A percentile compares a stretch with the other conserved stretches of the same genome.
phyloP scores from a whole-genome alignment of 2,888 invertebrate genomes.

The Myopa testacea region DNA sequence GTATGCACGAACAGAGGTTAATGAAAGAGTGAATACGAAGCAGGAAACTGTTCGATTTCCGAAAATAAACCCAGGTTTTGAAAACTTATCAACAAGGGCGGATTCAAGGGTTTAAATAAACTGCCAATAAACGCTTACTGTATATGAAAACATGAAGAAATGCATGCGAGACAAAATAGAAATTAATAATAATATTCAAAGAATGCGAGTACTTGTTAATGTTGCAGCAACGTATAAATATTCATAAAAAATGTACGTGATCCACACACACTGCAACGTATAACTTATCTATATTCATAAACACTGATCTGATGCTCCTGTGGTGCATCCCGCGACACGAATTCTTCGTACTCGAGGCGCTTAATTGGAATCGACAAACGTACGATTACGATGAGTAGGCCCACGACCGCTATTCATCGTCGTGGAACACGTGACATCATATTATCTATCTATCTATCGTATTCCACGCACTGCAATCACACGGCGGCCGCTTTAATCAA shows the following conservation, averaged over 20 bases:
- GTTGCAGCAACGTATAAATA: too few relatives aligned
- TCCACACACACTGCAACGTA: too few relatives aligned
- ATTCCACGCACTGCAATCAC: conserved; percentile 30
- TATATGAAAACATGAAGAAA: too few relatives aligned
- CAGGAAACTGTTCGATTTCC: conserved; percentile 55
- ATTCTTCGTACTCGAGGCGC: conserved; percentile 50
- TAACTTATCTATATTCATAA: too few relatives aligned
- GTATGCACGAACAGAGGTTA: too few relatives aligned
- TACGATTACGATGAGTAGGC: conserved; percentile 4
- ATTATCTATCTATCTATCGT: conserved; percentile 8
- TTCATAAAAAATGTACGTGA: too few relatives aligned
- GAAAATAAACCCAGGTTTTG: conserved; percentile 54
- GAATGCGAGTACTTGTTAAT: too few relatives aligned
- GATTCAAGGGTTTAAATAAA: too few relatives aligned
- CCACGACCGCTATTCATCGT: background rate
- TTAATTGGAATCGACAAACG: conserved; percentile 58
- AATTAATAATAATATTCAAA: too few relatives aligned
- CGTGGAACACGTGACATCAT: conserved; percentile 23
- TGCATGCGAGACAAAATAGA: too few relatives aligned
- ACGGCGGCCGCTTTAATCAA: conserved; percentile 62
- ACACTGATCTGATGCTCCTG: too few relatives aligned
- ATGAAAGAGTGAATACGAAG: conserved; percentile 6
- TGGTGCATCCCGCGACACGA: background rate
- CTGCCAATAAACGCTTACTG: too few relatives aligned
- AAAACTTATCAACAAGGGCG: background rate